A percentile compares a stretch with the other conserved stretches of the same genome.
These are phyloP conservation scores for Castor canadensis DNA, from an alignment of 2,113 vertebrate species.

Conservation along the genomic window DNA sequence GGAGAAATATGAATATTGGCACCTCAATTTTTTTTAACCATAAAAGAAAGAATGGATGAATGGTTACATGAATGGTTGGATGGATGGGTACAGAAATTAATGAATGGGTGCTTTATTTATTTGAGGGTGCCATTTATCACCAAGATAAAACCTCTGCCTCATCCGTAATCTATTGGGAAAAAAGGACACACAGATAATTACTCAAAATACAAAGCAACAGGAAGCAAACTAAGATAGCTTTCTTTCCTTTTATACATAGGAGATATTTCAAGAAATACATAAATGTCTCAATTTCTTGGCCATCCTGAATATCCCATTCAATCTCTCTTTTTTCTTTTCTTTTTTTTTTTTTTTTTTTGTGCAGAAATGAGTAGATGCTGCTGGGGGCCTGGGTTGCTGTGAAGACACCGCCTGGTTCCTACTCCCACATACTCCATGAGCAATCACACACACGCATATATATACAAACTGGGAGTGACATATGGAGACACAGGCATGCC, in stretches of 20 bases:
- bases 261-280: too few relatives aligned
- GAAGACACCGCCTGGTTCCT: fast-evolving
- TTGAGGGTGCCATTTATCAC: not conserved
- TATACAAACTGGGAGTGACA: not conserved
- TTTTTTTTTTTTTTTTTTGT: too few relatives aligned
- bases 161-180: not conserved
- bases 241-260: too few relatives aligned
- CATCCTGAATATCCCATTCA: too few relatives aligned
- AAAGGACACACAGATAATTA: not conserved
- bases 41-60: not conserved
- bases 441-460: not conserved
- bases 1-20: slow-evolving; percentile 8
- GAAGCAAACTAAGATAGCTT: too few relatives aligned
- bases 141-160: not conserved
- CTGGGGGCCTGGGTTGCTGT: too few relatives aligned
- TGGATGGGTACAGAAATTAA: not conserved
- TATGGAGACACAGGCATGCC: too few relatives aligned
- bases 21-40: not conserved
- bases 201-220: not conserved
- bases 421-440: not conserved
- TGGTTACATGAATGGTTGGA: not conserved
- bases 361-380: not conserved
- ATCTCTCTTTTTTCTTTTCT: too few relatives aligned
- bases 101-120: not conserved
- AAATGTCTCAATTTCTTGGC: too few relatives aligned